Conservation (phyloP, 2,888 invertebrate species). For the Yponomeuta sedellus region DNA sequence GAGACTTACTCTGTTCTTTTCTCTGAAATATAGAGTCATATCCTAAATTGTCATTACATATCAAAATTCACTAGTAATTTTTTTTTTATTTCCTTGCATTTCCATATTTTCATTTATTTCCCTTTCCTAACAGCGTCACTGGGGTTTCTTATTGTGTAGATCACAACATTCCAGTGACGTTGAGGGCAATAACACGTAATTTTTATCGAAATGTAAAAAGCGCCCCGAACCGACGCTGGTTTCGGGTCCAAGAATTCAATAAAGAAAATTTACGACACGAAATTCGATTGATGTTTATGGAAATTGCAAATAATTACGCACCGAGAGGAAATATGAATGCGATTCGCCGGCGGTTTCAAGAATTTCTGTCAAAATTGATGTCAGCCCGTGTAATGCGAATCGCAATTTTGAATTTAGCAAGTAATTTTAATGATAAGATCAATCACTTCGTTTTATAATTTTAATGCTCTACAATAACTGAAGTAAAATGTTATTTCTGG, state of each 20-base stretch:
- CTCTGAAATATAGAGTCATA: too few relatives aligned
- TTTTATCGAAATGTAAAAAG: slow-evolving; percentile 19
- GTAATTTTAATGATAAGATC: background rate
- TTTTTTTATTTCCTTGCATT: too few relatives aligned
- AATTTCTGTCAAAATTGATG: slow-evolving; percentile 8
- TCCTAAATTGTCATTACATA: too few relatives aligned
- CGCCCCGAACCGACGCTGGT: slow-evolving; percentile 24
- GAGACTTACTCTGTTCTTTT: too few relatives aligned
- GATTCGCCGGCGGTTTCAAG: slow-evolving; percentile 6
- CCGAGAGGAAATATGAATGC: slow-evolving; percentile 14
- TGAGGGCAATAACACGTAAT: slow-evolving; percentile 26
- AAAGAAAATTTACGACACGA: slow-evolving; percentile 33
- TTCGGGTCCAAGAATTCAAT: slow-evolving; percentile 38
- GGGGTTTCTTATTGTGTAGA: too few relatives aligned
- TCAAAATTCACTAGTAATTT: too few relatives aligned
- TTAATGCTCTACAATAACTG: too few relatives aligned
- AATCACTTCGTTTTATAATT: too few relatives aligned
- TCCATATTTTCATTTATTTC: too few relatives aligned
- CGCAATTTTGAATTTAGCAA: background rate
- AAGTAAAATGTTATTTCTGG: too few relatives aligned
- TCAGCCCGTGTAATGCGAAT: background rate
- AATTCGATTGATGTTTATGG: slow-evolving; percentile 20
- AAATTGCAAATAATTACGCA: slow-evolving; percentile 24
- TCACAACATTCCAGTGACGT: too few relatives aligned
- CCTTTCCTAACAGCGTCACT: too few relatives aligned